These are phyloP conservation scores for Napeogenes sylphis DNA, from an alignment of 2,888 invertebrate species.

Conservation along the genomic window DNA sequence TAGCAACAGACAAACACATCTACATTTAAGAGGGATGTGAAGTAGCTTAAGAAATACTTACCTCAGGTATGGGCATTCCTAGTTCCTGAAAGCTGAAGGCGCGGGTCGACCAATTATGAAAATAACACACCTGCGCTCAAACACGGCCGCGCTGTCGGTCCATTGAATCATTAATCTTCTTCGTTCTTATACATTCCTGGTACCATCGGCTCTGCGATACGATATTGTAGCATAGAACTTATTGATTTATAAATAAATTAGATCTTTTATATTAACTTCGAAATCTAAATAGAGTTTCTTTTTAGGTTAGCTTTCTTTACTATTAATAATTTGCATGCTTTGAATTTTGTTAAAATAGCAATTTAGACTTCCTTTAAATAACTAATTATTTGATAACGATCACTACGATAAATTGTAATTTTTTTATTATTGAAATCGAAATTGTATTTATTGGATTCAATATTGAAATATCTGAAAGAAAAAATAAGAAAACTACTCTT, in stretches of 20 bases:
- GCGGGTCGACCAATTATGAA: constrained; percentile 71
- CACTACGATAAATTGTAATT: too few species aligned
- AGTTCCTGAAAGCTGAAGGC: constrained; percentile 65
- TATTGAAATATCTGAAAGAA: too few species aligned
- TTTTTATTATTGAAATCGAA: too few species aligned
- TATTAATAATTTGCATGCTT: too few species aligned
- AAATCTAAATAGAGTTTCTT: too few species aligned
- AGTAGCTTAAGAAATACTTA: not conserved
- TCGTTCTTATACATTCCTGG: constrained; percentile 69
- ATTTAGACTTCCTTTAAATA: too few species aligned
- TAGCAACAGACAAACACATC: too few species aligned
- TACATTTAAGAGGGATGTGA: not conserved
- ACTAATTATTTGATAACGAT: too few species aligned
- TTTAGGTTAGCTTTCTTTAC: too few species aligned
- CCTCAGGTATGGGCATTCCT: constrained; percentile 9
- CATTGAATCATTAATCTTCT: constrained; percentile 69
- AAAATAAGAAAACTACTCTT: too few species aligned
- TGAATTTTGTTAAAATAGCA: too few species aligned
- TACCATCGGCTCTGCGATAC: constrained; percentile 48
- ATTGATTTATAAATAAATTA: constrained; percentile 27
- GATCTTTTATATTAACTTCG: constrained; percentile 14
- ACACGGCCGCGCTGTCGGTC: constrained; percentile 67
- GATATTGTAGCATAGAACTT: constrained; percentile 44
- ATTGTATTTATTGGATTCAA: too few species aligned
- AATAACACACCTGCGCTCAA: constrained; percentile 77